Evolutionary conservation across 2,113 vertebrate species (phyloP).

Genomic region (Sarotherodon lohbergeri): DNA sequence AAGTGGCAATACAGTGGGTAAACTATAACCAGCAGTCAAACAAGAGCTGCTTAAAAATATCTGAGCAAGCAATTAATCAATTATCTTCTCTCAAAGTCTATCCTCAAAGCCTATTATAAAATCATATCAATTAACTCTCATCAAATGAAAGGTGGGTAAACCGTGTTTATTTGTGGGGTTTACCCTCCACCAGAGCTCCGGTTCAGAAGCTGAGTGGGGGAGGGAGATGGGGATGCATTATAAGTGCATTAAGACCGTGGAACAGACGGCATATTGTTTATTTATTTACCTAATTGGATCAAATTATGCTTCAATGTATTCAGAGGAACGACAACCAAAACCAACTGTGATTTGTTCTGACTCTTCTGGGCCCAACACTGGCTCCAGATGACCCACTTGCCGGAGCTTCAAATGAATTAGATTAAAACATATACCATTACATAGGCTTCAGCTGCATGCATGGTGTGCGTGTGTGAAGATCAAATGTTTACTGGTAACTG

Average conservation of each 20-base stretch:
- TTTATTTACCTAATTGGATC: slow-evolving; percentile 73
- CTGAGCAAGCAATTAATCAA: neutral
- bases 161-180: slow-evolving; percentile 5
- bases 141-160: slow-evolving; percentile 13
- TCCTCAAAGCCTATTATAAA: neutral
- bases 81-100: neutral
- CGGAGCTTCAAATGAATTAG: neutral
- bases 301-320: slow-evolving; percentile 67
- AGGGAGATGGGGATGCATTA: slow-evolving; percentile 42
- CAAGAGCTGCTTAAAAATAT: neutral
- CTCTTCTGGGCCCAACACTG: slow-evolving; percentile 14
- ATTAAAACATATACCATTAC: slow-evolving; percentile 10
- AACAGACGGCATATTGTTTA: slow-evolving; percentile 76
- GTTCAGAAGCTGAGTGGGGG: neutral
- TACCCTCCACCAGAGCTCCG: neutral
- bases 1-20: neutral
- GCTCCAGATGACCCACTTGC: slow-evolving; percentile 38
- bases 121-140: slow-evolving; percentile 13
- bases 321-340: slow-evolving; percentile 50
- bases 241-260: slow-evolving; percentile 47
- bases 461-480: neutral
- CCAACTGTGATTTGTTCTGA: slow-evolving; percentile 51
- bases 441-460: neutral
- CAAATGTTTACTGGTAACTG: slow-evolving; percentile 37
- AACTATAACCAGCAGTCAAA: neutral